Conservation (phyloP, 2,888 invertebrate species). For the Cyclophora punctaria region DNA sequence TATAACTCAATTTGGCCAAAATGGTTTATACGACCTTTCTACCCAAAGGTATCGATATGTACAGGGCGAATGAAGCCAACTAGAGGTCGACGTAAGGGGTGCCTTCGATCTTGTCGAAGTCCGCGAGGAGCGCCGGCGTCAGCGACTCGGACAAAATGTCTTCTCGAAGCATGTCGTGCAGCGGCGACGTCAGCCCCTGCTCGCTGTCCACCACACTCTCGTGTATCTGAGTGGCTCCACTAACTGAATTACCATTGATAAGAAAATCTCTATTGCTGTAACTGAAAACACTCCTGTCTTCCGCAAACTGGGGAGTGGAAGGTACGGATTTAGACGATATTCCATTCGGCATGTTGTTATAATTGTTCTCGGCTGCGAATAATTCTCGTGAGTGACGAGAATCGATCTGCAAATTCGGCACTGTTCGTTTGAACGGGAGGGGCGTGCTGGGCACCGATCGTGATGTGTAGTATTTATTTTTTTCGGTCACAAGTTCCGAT, state of each 20-base stretch:
- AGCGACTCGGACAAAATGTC: slow-evolving; percentile 55
- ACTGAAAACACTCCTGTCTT: slow-evolving; percentile 71
- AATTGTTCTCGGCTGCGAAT: slow-evolving; percentile 45
- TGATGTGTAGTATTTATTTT: slow-evolving; percentile 70
- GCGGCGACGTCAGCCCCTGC: slow-evolving; percentile 47
- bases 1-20: too few species aligned
- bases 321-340: slow-evolving; percentile 84
- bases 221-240: slow-evolving; percentile 39
- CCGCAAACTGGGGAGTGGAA: slow-evolving; percentile 77
- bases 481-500: slow-evolving; percentile 51
- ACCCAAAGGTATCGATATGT: too few species aligned
- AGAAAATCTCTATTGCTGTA: slow-evolving; percentile 77
- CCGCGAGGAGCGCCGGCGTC: slow-evolving; percentile 59
- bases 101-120: slow-evolving; percentile 64
- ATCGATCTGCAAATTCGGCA: slow-evolving; percentile 53
- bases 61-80: slow-evolving; percentile 41
- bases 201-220: slow-evolving; percentile 45
- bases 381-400: slow-evolving; percentile 53
- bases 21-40: too few species aligned
- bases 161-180: slow-evolving; percentile 61
- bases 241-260: slow-evolving; percentile 76
- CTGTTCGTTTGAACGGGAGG: slow-evolving; percentile 67
- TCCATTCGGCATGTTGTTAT: slow-evolving; percentile 55
- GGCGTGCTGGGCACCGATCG: slow-evolving; percentile 83
- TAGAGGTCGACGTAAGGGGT: slow-evolving; percentile 67